phyloP scores from a whole-genome alignment of 2,113 vertebrate species.

The Trematomus loennbergii region DNA sequence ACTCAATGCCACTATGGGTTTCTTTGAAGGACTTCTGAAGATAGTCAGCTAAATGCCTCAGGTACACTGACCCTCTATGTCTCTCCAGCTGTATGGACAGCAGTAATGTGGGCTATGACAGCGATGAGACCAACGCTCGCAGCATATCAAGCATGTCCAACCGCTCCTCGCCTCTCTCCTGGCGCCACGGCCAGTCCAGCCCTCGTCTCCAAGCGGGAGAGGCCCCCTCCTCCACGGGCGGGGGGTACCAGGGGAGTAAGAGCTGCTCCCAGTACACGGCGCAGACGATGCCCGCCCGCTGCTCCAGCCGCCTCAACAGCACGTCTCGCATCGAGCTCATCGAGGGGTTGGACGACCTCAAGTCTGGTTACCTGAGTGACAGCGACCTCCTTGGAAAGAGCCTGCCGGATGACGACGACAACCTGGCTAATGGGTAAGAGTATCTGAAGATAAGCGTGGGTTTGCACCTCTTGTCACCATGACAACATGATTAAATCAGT shows the following conservation, averaged over 20 bases:
- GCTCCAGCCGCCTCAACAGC: constrained; percentile 91
- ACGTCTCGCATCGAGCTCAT: constrained; percentile 94
- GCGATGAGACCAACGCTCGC: constrained; percentile 93
- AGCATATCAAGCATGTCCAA: constrained; percentile 97
- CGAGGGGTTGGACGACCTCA: constrained; percentile 92
- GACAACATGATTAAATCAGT: constrained; percentile 11
- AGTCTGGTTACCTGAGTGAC: constrained; percentile 97
- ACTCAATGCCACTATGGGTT: constrained; percentile 24
- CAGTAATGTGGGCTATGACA: constrained; percentile 91
- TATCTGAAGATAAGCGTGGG: neutral
- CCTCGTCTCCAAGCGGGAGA: constrained; percentile 96
- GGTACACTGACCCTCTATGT: constrained; percentile 31
- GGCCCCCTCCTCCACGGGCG: constrained; percentile 88
- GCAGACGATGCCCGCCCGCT: constrained; percentile 97
- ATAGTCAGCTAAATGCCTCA: neutral
- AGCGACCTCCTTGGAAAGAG: constrained; percentile 93
- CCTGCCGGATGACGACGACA: constrained; percentile 92
- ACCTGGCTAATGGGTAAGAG: constrained; percentile 94
- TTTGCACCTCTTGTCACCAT: constrained; percentile 33
- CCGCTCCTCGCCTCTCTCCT: constrained; percentile 96
- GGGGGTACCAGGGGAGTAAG: constrained; percentile 86
- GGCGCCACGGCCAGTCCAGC: constrained; percentile 97
- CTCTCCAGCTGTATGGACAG: constrained; percentile 90
- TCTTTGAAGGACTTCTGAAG: constrained; percentile 36
- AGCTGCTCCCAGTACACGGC: constrained; percentile 88